phyloP scores from a whole-genome alignment of 1,140 invertebrate species.

The Chironomus tepperi region DNA sequence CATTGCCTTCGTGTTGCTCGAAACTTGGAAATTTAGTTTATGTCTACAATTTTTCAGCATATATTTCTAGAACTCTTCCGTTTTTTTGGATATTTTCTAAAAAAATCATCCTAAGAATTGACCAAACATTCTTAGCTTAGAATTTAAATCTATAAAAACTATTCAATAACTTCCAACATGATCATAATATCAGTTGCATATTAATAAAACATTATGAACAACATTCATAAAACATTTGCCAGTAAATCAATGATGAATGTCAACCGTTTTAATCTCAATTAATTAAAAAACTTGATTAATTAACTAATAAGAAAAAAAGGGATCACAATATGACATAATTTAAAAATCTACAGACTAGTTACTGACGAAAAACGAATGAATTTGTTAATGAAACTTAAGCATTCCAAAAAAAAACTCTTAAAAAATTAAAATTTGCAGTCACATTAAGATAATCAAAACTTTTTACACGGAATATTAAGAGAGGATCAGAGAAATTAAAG shows the following conservation, averaged over 20 bases:
- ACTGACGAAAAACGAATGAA: background rate
- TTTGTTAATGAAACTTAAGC: background rate
- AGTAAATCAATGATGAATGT: background rate
- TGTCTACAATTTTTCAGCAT: too few species aligned
- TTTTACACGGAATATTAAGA: background rate
- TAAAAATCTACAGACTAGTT: background rate
- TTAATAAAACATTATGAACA: too few species aligned
- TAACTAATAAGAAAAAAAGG: background rate
- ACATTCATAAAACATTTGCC: too few species aligned
- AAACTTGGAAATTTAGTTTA: too few species aligned
- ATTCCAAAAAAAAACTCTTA: conserved; percentile 1
- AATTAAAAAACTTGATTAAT: background rate
- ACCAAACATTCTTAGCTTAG: too few species aligned
- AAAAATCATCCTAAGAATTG: too few species aligned
- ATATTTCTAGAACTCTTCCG: too few species aligned
- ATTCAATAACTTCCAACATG: too few species aligned
- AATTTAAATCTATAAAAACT: too few species aligned
- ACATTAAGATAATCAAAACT: background rate
- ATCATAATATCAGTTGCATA: too few species aligned
- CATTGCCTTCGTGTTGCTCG: too few species aligned
- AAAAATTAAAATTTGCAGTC: background rate
- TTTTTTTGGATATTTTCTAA: too few species aligned
- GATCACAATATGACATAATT: background rate
- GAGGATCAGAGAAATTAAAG: background rate
- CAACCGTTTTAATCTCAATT: background rate